Evolutionary conservation across 2,113 vertebrate species (phyloP).

Genomic region (Brienomyrus longianalis): DNA sequence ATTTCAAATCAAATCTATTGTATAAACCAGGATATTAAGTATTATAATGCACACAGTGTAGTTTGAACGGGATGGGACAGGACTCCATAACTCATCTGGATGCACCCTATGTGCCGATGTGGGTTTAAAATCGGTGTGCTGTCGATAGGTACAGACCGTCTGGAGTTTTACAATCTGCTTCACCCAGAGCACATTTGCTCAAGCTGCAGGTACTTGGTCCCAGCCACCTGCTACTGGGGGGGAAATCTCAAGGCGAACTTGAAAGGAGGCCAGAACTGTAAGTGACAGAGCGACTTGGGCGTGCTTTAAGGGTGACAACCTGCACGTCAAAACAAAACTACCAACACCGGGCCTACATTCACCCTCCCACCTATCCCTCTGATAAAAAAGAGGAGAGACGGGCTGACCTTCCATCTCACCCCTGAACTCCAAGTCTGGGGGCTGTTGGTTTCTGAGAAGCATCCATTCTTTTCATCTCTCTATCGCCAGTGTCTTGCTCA

Average conservation of each 20-base stretch:
- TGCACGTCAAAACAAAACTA: neutral
- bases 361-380: neutral
- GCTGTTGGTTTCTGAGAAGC: neutral
- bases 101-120: neutral
- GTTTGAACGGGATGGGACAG: neutral
- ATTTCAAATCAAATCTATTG: neutral
- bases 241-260: neutral
- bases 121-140: neutral
- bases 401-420: neutral
- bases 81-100: neutral
- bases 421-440: neutral
- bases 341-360: neutral
- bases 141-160: neutral
- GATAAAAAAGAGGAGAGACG: neutral
- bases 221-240: neutral
- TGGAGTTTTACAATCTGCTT: neutral
- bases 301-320: neutral
- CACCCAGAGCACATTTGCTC: neutral
- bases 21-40: neutral
- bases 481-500: neutral
- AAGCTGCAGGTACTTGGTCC: neutral
- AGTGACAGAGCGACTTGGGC: neutral
- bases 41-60: neutral
- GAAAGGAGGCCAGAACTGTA: neutral
- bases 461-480: neutral